Conservation (phyloP, 2,113 vertebrate species). For the Actenoides hombroni region DNA sequence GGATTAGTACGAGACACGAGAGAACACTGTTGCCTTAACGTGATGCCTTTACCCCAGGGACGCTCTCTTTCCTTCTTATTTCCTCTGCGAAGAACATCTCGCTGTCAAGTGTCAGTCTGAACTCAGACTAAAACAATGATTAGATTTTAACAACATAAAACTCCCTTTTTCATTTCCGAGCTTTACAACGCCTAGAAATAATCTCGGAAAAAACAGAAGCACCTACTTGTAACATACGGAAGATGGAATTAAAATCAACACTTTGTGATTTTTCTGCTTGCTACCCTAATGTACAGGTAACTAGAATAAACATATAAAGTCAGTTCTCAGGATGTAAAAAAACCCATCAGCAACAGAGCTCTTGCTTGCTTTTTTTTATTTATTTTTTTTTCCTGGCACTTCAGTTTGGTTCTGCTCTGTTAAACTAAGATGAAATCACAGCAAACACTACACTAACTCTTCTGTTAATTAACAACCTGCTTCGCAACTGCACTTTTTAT, state of each 20-base stretch:
- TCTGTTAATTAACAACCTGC: constrained; percentile 65
- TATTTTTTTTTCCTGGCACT: neutral
- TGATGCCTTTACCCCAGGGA: neutral
- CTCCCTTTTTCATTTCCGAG: neutral
- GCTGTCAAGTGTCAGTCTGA: neutral
- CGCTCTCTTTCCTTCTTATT: neutral
- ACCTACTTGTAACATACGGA: neutral
- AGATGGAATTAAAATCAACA: neutral
- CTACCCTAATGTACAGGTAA: neutral
- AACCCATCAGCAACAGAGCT: neutral
- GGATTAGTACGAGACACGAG: neutral
- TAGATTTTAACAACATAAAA: neutral
- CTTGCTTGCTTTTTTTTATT: neutral
- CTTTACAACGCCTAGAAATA: neutral
- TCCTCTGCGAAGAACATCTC: neutral
- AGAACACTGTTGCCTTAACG: neutral
- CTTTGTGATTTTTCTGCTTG: neutral
- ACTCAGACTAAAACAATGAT: neutral
- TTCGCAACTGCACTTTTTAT: constrained; percentile 27
- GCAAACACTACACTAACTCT: constrained; percentile 52
- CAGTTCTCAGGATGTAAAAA: neutral
- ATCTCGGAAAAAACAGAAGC: neutral
- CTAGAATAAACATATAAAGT: neutral
- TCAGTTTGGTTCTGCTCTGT: constrained; percentile 51
- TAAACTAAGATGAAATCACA: constrained; percentile 61